A percentile compares a stretch with the other conserved stretches of the same genome.
These are phyloP conservation scores for Monopis laevigella DNA, from an alignment of 2,888 invertebrate species.

Conservation along the genomic window DNA sequence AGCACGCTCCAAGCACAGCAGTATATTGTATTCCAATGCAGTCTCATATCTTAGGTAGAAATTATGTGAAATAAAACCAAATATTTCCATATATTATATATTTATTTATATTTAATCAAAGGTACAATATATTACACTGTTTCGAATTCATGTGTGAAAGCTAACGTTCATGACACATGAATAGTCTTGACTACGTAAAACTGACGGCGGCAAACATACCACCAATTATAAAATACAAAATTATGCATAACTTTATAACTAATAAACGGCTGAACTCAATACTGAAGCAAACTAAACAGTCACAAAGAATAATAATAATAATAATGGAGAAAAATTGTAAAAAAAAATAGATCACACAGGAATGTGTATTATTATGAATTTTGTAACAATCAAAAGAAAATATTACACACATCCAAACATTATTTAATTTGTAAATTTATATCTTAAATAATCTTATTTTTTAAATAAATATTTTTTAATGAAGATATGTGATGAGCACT, in stretches of 20 bases:
- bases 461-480: neutral
- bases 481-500: conserved; percentile 11
- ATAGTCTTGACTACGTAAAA: conserved; percentile 57
- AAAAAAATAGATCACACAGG: too few species aligned
- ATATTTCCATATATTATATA: conserved; percentile 58
- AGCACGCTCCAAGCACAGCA: too few species aligned
- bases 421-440: too few species aligned
- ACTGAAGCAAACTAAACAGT: conserved; percentile 42
- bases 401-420: too few species aligned
- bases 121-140: conserved; percentile 67
- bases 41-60: too few species aligned
- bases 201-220: conserved; percentile 45
- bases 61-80: conserved; percentile 33
- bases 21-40: too few species aligned
- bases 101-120: conserved; percentile 65
- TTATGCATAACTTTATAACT: conserved; percentile 58
- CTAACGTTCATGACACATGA: conserved; percentile 45
- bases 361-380: too few species aligned
- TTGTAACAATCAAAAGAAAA: too few species aligned
- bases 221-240: conserved; percentile 56
- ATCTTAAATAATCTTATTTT: conserved; percentile 8
- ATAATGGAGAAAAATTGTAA: too few species aligned
- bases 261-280: conserved; percentile 53
- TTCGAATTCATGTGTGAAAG: conserved; percentile 27
- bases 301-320: too few species aligned